phyloP scores from a whole-genome alignment of 2,113 vertebrate genomes.

The Ochotona curzoniae region DNA sequence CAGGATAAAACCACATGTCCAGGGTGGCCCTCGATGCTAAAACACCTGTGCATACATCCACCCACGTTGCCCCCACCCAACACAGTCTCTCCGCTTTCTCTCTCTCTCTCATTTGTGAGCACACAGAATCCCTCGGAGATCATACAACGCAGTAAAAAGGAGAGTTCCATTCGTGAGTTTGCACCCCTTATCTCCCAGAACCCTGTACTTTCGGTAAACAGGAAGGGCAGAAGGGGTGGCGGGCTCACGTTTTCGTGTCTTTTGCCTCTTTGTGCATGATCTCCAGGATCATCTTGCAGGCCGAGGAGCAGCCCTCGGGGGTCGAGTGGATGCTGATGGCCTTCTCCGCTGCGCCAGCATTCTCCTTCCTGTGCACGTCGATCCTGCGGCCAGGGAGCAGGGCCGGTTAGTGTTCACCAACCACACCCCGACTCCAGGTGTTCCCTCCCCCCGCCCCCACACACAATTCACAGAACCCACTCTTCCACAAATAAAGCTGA shows the following conservation, averaged over 20 bases:
- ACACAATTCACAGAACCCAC: neutral
- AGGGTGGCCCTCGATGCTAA: neutral
- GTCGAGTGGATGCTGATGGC: conserved; percentile 98
- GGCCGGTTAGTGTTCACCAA: neutral
- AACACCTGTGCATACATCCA: neutral
- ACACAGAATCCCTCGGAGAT: neutral
- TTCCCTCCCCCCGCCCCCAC: no score
- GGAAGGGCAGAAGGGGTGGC: neutral
- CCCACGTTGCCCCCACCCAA: fast-evolving
- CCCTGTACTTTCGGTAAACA: neutral
- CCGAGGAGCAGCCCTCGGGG: conserved; percentile 94
- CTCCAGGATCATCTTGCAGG: conserved; percentile 97
- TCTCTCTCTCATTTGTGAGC: fast-evolving
- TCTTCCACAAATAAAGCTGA: neutral
- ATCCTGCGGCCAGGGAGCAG: conserved; percentile 86
- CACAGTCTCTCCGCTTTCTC: no score
- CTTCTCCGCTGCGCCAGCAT: conserved; percentile 95
- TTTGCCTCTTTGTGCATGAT: conserved; percentile 99
- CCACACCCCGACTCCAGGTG: fast-evolving
- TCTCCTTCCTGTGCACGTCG: conserved; percentile 96
- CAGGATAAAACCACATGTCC: fast-evolving
- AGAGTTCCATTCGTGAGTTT: neutral
- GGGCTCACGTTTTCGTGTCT: conserved; percentile 96
- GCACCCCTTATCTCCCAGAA: neutral
- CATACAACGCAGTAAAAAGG: neutral